A percentile compares a stretch with the other conserved stretches of the same genome.
Conservation (phyloP, 2,113 vertebrate species). For the Siniperca knerii region DNA sequence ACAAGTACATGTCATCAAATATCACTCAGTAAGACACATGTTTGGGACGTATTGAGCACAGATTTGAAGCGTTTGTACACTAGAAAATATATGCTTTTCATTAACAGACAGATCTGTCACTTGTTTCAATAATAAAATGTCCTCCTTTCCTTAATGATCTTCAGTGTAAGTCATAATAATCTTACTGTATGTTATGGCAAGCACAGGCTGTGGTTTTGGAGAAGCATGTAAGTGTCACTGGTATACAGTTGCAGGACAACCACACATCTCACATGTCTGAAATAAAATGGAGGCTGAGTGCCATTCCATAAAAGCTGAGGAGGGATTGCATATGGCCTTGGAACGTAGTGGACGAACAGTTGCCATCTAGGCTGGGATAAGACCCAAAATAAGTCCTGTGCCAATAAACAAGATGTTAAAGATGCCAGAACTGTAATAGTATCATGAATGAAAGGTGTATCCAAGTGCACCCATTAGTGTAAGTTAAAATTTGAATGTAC, state of each 20-base stretch:
- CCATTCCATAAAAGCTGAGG: conserved; percentile 72
- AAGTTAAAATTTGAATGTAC: not conserved
- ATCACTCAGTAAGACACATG: not conserved
- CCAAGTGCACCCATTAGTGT: not conserved
- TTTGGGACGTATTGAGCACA: not conserved
- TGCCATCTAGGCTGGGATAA: conserved; percentile 70
- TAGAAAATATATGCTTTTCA: conserved; percentile 3
- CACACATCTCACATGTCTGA: conserved; percentile 71
- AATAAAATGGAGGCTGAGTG: conserved; percentile 66
- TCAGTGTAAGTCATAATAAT: conserved; percentile 2
- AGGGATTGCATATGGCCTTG: conserved; percentile 72
- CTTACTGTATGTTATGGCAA: conserved; percentile 1
- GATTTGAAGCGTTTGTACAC: not conserved
- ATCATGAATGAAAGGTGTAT: conserved; percentile 56
- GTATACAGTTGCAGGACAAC: conserved; percentile 70
- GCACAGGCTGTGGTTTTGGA: conserved; percentile 56
- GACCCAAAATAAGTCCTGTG: conserved; percentile 71
- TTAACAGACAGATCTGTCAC: conserved; percentile 31
- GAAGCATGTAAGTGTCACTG: conserved; percentile 76
- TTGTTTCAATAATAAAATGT: conserved; percentile 38
- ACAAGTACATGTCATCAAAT: not conserved
- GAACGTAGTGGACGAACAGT: conserved; percentile 70
- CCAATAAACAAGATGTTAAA: conserved; percentile 73
- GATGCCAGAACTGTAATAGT: conserved; percentile 59
- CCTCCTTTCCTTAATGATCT: conserved; percentile 11